These are phyloP conservation scores for Drosophila anomelani DNA, from an alignment of 2,888 invertebrate genomes.

Conservation along the genomic window DNA sequence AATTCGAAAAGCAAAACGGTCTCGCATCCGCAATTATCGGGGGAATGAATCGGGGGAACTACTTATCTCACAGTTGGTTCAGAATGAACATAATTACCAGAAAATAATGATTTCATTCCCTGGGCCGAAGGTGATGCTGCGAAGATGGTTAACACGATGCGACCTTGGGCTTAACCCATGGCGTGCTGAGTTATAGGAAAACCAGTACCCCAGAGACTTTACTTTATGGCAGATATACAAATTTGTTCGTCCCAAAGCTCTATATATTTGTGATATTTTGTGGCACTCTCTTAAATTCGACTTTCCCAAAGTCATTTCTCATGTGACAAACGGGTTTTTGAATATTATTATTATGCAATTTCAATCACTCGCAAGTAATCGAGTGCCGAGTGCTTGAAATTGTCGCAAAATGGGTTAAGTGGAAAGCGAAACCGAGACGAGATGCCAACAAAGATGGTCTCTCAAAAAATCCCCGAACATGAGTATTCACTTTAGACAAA, in stretches of 20 bases:
- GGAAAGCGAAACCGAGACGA: slow-evolving; percentile 17
- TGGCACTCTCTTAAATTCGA: too few species aligned
- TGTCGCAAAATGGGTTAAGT: slow-evolving; percentile 32
- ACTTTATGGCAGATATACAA: not conserved
- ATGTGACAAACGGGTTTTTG: not conserved
- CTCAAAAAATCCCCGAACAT: slow-evolving; percentile 30
- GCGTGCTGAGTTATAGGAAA: not conserved
- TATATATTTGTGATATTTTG: not conserved
- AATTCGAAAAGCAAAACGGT: slow-evolving; percentile 15
- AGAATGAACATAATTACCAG: slow-evolving; percentile 32
- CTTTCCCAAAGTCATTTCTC: slow-evolving; percentile 14
- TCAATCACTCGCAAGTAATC: not conserved
- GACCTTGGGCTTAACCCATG: slow-evolving; percentile 31
- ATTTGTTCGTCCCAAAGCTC: not conserved
- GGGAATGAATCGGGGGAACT: slow-evolving; percentile 10
- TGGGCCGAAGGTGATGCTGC: not conserved
- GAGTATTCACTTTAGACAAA: slow-evolving; percentile 15
- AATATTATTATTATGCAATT: slow-evolving; percentile 13
- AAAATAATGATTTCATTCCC: slow-evolving; percentile 13
- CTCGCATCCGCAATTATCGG: slow-evolving; percentile 29
- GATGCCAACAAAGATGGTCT: slow-evolving; percentile 10
- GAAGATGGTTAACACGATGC: not conserved
- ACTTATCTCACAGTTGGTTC: slow-evolving; percentile 14
- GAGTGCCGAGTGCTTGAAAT: not conserved
- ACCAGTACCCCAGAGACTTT: not conserved